These are phyloP conservation scores for Mohoua ochrocephala DNA, from an alignment of 2,113 vertebrate genomes.

Conservation along the genomic window DNA sequence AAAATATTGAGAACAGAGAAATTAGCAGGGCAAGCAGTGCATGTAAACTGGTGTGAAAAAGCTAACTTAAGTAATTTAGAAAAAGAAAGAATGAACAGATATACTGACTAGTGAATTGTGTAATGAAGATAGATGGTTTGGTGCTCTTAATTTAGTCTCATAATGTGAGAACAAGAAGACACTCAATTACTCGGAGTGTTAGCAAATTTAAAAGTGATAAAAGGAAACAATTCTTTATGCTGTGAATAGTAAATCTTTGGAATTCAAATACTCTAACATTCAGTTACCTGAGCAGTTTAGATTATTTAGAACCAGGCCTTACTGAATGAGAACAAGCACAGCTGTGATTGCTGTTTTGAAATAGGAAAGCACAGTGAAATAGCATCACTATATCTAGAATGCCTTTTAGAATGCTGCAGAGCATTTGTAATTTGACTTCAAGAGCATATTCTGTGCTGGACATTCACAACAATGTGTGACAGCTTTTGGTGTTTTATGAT, in stretches of 20 bases:
- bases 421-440: background rate
- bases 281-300: background rate
- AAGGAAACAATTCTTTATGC: constrained; percentile 42
- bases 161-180: constrained; percentile 43
- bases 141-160: constrained; percentile 20
- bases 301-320: background rate
- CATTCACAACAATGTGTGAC: background rate
- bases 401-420: background rate
- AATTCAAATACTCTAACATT: background rate
- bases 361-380: background rate
- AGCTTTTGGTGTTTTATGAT: background rate
- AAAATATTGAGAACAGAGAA: background rate
- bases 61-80: background rate
- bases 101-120: constrained; percentile 10
- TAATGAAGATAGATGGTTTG: constrained; percentile 53
- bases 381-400: background rate
- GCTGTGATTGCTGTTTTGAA: background rate
- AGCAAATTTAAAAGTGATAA: constrained; percentile 34
- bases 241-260: background rate
- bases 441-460: background rate
- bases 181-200: constrained; percentile 20
- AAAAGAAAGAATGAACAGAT: background rate
- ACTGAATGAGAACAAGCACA: background rate
- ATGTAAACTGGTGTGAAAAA: background rate
- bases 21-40: background rate